A percentile compares a stretch with the other conserved stretches of the same genome.
These are phyloP conservation scores for Pandemis corylana DNA, from an alignment of 2,888 invertebrate species.

Conservation along the genomic window DNA sequence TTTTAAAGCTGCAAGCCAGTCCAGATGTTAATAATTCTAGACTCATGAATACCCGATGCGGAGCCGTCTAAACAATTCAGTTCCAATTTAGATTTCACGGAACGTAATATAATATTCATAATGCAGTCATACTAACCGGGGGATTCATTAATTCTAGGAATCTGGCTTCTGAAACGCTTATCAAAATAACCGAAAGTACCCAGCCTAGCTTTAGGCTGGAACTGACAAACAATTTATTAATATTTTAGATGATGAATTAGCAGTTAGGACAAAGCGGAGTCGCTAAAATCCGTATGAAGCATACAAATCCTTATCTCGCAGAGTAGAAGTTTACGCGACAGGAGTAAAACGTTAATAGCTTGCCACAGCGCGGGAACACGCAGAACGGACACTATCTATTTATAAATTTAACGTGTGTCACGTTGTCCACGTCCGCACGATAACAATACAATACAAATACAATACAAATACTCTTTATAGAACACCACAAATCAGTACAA, in stretches of 20 bases:
- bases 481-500: too few species aligned
- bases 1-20: background rate
- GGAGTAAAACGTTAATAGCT: constrained; percentile 63
- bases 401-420: too few species aligned
- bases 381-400: constrained; percentile 1
- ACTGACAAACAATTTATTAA: constrained; percentile 13
- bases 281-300: constrained; percentile 57
- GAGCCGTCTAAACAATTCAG: constrained; percentile 24
- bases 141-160: background rate
- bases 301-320: constrained; percentile 62
- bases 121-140: background rate
- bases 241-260: constrained; percentile 14
- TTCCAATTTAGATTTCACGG: constrained; percentile 19
- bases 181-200: background rate
- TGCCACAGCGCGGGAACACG: constrained; percentile 51
- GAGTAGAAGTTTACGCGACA: constrained; percentile 58
- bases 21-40: background rate
- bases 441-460: too few species aligned
- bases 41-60: constrained; percentile 16
- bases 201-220: background rate
- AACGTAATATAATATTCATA: constrained; percentile 6
- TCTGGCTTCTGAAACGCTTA: background rate
- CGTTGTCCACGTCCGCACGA: too few species aligned
- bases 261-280: constrained; percentile 30
- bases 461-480: too few species aligned